Evolutionary conservation across 2,888 invertebrate genomes (phyloP).

Genomic region (Arge pagana): DNA sequence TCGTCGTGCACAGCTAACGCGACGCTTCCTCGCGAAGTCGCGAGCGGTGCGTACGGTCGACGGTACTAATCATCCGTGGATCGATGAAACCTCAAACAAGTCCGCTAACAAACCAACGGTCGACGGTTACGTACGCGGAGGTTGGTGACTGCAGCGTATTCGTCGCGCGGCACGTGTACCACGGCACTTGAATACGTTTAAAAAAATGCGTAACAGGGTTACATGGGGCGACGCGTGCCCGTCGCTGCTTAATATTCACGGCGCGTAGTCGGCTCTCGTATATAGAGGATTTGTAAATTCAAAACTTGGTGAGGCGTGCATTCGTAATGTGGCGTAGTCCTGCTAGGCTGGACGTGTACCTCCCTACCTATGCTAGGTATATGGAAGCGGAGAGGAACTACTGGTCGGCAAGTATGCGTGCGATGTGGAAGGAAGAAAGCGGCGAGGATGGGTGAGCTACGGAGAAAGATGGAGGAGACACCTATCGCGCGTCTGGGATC

Average conservation of each 20-base stretch:
- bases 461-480: no score
- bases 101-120: conserved; percentile 22
- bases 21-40: conserved; percentile 14
- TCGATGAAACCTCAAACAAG: conserved; percentile 19
- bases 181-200: conserved; percentile 24
- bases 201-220: conserved; percentile 27
- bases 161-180: conserved; percentile 18
- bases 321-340: conserved; percentile 11
- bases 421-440: no score
- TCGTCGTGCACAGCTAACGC: conserved; percentile 22
- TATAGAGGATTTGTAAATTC: conserved; percentile 23
- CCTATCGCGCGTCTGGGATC: no score
- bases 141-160: no score
- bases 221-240: conserved; percentile 23
- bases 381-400: not conserved
- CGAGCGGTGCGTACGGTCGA: conserved; percentile 19
- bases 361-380: conserved; percentile 9
- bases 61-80: no score
- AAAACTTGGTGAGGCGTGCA: conserved; percentile 16
- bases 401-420: not conserved
- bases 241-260: conserved; percentile 21
- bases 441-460: no score
- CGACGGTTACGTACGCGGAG: not conserved
- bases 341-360: no score
- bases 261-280: conserved; percentile 13